Conservation (phyloP, 2,113 vertebrate genomes). For the Triplophysa dalaica region DNA sequence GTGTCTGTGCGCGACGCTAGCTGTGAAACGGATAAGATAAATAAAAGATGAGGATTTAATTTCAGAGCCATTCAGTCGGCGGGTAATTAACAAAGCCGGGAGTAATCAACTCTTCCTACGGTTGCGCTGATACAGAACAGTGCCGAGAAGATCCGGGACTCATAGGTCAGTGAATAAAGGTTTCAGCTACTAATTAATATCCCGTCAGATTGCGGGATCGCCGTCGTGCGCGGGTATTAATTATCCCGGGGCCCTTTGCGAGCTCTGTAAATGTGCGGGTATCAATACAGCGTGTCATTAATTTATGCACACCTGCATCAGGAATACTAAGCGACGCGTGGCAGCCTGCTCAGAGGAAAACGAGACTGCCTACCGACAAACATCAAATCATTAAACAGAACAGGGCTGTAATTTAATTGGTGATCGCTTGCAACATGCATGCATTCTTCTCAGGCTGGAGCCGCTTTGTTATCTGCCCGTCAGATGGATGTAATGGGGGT, state of each 20-base stretch:
- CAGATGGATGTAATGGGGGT: constrained; percentile 36
- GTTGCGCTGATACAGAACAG: constrained; percentile 51
- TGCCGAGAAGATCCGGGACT: constrained; percentile 52
- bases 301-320: constrained; percentile 43
- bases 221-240: constrained; percentile 53
- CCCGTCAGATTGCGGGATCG: constrained; percentile 50
- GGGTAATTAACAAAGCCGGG: constrained; percentile 54
- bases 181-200: constrained; percentile 60
- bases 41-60: constrained; percentile 57
- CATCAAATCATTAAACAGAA: constrained; percentile 57
- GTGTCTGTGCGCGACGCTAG: neutral
- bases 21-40: constrained; percentile 44
- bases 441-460: constrained; percentile 31
- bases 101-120: constrained; percentile 52
- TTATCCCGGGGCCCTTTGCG: constrained; percentile 45
- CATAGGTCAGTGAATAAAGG: constrained; percentile 56
- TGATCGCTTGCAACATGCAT: constrained; percentile 41
- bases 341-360: constrained; percentile 33
- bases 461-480: constrained; percentile 22
- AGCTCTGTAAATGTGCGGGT: constrained; percentile 50
- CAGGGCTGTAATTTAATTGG: constrained; percentile 52
- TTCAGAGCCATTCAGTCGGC: constrained; percentile 44
- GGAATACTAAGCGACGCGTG: constrained; percentile 51
- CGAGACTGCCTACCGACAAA: constrained; percentile 43
- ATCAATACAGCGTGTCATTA: constrained; percentile 51